These are phyloP conservation scores for Cardiocondyla obscurior DNA, from an alignment of 1,140 invertebrate genomes.

Conservation along the genomic window DNA sequence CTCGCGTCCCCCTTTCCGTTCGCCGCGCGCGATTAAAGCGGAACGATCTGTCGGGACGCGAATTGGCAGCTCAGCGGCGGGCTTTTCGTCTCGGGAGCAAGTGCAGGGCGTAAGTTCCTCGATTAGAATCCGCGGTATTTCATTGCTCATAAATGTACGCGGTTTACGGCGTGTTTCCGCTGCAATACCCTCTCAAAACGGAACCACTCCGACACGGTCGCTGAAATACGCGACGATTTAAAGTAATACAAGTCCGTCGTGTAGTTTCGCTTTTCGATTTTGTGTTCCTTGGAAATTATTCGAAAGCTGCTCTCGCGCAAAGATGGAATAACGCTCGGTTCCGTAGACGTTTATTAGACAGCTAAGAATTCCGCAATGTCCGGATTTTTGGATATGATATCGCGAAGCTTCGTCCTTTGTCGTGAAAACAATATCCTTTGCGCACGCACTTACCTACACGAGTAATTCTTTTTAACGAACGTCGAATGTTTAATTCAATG, in stretches of 20 bases:
- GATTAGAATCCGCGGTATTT: neutral
- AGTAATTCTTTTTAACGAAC: neutral
- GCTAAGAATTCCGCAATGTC: neutral
- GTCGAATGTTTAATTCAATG: neutral
- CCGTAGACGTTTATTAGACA: neutral
- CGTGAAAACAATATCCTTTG: neutral
- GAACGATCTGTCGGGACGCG: neutral
- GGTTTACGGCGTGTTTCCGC: neutral
- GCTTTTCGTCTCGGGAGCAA: neutral
- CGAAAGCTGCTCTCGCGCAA: neutral
- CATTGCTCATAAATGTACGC: neutral
- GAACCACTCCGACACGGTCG: neutral
- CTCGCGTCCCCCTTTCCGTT: neutral
- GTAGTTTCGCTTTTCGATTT: neutral
- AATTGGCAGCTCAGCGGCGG: neutral
- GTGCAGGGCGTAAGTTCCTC: constrained; percentile 3
- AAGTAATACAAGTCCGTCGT: neutral
- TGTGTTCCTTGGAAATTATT: neutral
- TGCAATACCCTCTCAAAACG: neutral
- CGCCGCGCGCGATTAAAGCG: neutral
- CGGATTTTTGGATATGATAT: neutral
- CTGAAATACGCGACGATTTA: neutral
- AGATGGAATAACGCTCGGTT: neutral
- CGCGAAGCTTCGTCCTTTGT: neutral
- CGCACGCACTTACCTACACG: neutral